Conservation (phyloP, 2,113 vertebrate species). For the Phainopepla nitens region DNA sequence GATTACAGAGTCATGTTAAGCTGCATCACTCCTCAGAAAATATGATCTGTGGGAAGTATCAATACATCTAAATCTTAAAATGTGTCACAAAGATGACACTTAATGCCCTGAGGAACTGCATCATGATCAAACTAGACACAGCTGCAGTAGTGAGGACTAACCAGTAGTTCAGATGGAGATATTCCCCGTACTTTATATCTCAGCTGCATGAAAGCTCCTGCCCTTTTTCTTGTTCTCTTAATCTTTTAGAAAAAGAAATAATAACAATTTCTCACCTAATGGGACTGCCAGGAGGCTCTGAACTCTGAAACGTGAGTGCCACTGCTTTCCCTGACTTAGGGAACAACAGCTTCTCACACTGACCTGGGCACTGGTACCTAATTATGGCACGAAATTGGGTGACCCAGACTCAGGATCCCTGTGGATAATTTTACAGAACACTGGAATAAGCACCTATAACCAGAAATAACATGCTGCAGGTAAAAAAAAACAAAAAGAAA, state of each 20-base stretch:
- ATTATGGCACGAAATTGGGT: not conserved
- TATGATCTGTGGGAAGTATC: not conserved
- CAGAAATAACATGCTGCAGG: conserved; percentile 19
- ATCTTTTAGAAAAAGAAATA: not conserved
- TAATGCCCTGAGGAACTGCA: not conserved
- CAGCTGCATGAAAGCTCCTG: not conserved
- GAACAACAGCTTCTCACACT: not conserved
- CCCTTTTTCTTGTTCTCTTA: not conserved
- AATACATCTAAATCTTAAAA: not conserved
- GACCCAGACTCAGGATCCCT: conserved; percentile 64
- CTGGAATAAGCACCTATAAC: conserved; percentile 26
- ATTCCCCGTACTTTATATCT: not conserved
- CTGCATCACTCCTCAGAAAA: not conserved
- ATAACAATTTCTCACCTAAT: not conserved
- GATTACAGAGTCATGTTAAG: not conserved
- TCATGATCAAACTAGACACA: fast-evolving
- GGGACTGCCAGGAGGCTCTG: not conserved
- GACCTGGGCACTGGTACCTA: not conserved
- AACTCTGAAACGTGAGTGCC: not conserved
- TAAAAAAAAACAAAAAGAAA: not conserved
- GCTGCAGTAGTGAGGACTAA: not conserved
- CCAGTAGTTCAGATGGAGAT: not conserved
- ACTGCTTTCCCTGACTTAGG: not conserved
- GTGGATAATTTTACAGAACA: conserved; percentile 7
- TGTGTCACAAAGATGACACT: not conserved